Base-by-base conservation (phyloP, 2,797 vertebrate genomes). In the Halcyon chelicuti region DNA sequence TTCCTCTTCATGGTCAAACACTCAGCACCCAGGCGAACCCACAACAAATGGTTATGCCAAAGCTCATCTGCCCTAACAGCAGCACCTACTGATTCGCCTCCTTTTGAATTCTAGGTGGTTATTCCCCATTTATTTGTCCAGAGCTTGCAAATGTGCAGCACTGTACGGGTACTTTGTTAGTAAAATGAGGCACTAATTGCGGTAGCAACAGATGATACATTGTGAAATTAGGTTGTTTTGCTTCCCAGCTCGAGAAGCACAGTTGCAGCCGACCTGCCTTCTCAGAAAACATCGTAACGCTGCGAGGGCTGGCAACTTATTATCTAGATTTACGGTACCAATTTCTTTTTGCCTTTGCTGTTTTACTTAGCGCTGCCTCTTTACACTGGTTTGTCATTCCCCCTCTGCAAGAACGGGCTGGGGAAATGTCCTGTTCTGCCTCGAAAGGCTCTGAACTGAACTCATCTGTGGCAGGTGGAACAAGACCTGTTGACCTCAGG, bases 111-210 rank as follows among this genome's bases (percentile, higher is more conserved):
- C 73, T 44, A 40, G 33, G 4, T 93, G 49, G 52, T 66, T 93
- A 52, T 83, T 93, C 86, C 77, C 66, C 21, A 18, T 84, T 67
- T 70, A 42, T 86, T 88, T 90, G 73, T n/a, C 62, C 29, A 29
- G 57, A 78, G 72, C 49, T 92, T 51, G 17, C 67, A 72, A 86
- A 90, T 29, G 47, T 6, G 31, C 26, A 7, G 33, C 37, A 7
- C 14, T 80, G 35, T 67, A 47, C 28, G 33, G 75, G 77, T 51
- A 76, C 28, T 89, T 94, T 71, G 73, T 71, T 93, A 96, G 90
- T 93, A 55, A 93, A 93, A 96, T 61, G 72, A 95, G 89, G 44
- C 42, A 51, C 76, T 94, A 83, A 94, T 97, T 96, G 70, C 74
- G 47, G 39, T 85, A 52, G 65, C 57, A 57, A 91, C 51, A 79